These are phyloP conservation scores for Lasioglossum calceatum DNA, from an alignment of 2,888 invertebrate species.

Conservation along the genomic window DNA sequence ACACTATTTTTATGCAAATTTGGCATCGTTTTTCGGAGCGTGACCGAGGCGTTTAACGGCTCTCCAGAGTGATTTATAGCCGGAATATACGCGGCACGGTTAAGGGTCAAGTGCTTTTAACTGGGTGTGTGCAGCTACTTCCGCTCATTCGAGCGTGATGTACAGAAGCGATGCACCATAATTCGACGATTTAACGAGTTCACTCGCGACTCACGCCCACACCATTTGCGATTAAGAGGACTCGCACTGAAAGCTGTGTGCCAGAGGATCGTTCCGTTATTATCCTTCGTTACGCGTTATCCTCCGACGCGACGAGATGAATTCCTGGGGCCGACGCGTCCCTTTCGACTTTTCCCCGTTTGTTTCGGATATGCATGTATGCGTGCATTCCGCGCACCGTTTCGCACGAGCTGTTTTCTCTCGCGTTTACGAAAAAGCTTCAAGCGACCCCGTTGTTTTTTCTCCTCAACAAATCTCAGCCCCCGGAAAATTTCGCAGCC, in stretches of 20 bases:
- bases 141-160: slow-evolving; percentile 23
- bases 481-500: neutral
- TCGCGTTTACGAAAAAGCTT: slow-evolving; percentile 3
- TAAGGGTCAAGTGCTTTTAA: slow-evolving; percentile 51
- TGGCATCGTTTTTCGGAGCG: slow-evolving; percentile 39
- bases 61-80: slow-evolving; percentile 49
- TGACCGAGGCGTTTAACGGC: slow-evolving; percentile 34
- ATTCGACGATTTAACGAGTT: slow-evolving; percentile 45
- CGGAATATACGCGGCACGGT: slow-evolving; percentile 22
- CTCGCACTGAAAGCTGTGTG: neutral
- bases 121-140: slow-evolving; percentile 38
- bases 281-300: neutral
- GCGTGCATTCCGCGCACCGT: neutral
- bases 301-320: neutral
- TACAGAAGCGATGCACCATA: slow-evolving; percentile 23
- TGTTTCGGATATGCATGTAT: neutral
- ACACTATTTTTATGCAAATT: slow-evolving; percentile 36
- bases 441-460: neutral
- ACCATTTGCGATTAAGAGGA: neutral
- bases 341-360: neutral
- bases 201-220: neutral
- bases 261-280: neutral
- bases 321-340: neutral
- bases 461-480: neutral
- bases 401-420: neutral